Conservation (phyloP, 2,113 vertebrate species). For the Isurus oxyrinchus region DNA sequence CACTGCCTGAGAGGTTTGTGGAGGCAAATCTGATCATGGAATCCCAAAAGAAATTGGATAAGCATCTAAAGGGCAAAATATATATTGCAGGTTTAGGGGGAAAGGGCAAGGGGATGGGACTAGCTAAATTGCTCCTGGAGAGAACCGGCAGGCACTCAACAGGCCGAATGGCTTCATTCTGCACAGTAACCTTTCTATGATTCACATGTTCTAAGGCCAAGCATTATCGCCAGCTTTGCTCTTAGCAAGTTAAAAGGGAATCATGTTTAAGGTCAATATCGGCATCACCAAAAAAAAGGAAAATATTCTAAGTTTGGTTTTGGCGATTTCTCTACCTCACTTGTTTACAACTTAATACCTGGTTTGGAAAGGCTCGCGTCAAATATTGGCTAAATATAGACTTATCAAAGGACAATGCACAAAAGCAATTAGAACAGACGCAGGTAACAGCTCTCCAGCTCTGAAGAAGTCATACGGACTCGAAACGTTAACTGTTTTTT, state of each 20-base stretch:
- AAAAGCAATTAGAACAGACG: not conserved
- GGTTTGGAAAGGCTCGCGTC: not conserved
- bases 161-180: not conserved
- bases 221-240: not conserved
- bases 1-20: not conserved
- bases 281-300: too few species aligned
- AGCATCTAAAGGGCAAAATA: not conserved
- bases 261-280: not conserved
- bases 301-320: not conserved
- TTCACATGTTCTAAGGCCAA: not conserved
- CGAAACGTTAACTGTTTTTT: too few species aligned
- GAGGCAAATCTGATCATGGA: not conserved
- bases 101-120: not conserved
- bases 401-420: not conserved
- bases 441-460: not conserved
- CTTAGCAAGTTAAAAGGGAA: not conserved
- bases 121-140: not conserved
- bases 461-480: too few species aligned
- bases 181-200: not conserved
- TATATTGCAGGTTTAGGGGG: not conserved
- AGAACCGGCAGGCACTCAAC: not conserved
- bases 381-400: not conserved
- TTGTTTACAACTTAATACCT: not conserved
- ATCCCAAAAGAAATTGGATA: not conserved
- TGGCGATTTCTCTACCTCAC: not conserved